Evolutionary conservation across 1,140 invertebrate species (phyloP), one percentile per base, ranked within the genome.

Genomic region (Conus ventricosus): DNA sequence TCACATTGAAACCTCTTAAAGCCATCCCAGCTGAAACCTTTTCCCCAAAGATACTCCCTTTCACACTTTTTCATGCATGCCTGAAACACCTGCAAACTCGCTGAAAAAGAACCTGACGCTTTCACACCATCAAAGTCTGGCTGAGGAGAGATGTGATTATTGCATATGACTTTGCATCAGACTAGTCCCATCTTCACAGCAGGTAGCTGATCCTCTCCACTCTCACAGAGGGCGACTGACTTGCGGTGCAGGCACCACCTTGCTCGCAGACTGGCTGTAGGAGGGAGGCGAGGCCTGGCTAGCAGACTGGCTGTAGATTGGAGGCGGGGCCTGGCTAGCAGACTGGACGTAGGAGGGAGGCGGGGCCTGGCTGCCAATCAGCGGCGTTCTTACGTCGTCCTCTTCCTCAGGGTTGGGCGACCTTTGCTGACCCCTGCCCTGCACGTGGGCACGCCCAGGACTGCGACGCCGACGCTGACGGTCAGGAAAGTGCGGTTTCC

Each of bases 401-500:
- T 20, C 67, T 6, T 20, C 5, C 55, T 13, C 11, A 17, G 54
- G n/a, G 81, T 2, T 13, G 13, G 23, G 81, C 53, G 15, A 7
- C 54, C 20, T 7, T 55, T 63, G 60, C 11, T 20, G 67, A 13
- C 20, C 82, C 57, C 55, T 63, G 57, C 4, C 4, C 8, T 11
- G 8, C 15, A 27, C 55, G n/a, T 63, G 82, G 11, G 23, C 13
- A 39, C 82, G 82, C 7, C 51, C 17, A 4, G n/a, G 20, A 55
- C 8, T 10, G 23, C 5, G 54, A n/a, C 10, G 53, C 10, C 1
- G 20, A 3, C 82, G 23, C n/a, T 7, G 82, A 3, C 27, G 63
- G 54, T 57, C 23, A 39, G 71, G 85, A 23, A 87, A 87, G 71
- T 67, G 85, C 5, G 39, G 71, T 25, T 87, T 10, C 15, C 85